These are phyloP conservation scores for Molanna angustata DNA, from an alignment of 2,888 invertebrate species.

Conservation along the genomic window DNA sequence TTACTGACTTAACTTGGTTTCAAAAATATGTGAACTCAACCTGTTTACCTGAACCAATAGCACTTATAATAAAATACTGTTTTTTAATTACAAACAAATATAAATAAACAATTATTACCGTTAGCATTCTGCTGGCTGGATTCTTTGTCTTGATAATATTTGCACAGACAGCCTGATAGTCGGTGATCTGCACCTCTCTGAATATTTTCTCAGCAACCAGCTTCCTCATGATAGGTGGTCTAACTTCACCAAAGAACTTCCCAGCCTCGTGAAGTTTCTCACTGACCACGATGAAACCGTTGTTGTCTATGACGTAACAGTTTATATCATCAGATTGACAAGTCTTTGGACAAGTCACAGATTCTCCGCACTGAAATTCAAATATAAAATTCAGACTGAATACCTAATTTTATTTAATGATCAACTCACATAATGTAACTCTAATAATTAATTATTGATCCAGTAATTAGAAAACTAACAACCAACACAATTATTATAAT, in stretches of 20 bases:
- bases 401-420: too few species aligned
- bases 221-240: constrained; percentile 72
- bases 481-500: too few species aligned
- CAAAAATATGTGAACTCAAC: too few species aligned
- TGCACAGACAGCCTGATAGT: constrained; percentile 90
- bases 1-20: too few species aligned
- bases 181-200: constrained; percentile 70
- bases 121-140: constrained; percentile 56
- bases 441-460: too few species aligned
- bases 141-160: constrained; percentile 63
- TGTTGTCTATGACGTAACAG: constrained; percentile 85
- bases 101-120: constrained; percentile 51
- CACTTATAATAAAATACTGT: too few species aligned
- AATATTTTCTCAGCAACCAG: constrained; percentile 74
- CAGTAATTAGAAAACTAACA: too few species aligned
- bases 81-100: too few species aligned
- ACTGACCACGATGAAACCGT: constrained; percentile 83
- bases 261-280: constrained; percentile 73
- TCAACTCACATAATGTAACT: too few species aligned
- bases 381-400: too few species aligned
- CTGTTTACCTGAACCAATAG: too few species aligned
- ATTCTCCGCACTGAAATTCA: constrained; percentile 40
- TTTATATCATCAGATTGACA: constrained; percentile 67
- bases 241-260: constrained; percentile 82
- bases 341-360: constrained; percentile 49